These are phyloP conservation scores for Hassar affinis DNA, from an alignment of 2,113 vertebrate genomes.

Conservation along the genomic window DNA sequence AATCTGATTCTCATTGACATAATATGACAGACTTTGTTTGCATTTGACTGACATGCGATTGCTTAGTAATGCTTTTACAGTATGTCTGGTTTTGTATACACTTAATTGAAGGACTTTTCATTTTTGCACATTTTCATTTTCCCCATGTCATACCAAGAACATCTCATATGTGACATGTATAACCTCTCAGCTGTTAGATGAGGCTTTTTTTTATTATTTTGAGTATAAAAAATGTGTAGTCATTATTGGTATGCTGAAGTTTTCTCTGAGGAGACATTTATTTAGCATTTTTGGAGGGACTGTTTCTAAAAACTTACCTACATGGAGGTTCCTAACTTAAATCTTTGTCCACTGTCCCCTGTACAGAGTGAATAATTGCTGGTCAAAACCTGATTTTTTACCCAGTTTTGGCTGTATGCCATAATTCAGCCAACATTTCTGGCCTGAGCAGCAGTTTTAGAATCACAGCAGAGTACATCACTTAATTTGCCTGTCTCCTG, in stretches of 20 bases:
- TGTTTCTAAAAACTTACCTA: background rate
- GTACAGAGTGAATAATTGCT: background rate
- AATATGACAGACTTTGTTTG: background rate
- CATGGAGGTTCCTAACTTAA: background rate
- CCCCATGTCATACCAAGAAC: no score
- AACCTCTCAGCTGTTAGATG: no score
- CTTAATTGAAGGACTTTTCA: background rate
- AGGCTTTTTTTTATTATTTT: no score
- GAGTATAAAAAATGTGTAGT: background rate
- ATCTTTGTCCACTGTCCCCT: background rate
- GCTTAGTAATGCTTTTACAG: background rate
- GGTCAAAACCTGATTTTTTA: background rate
- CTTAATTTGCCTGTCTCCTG: constrained; percentile 41
- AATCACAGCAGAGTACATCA: background rate
- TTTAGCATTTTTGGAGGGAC: background rate
- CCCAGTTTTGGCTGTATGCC: background rate
- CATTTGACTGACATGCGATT: background rate
- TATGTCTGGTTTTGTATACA: background rate
- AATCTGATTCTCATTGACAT: background rate
- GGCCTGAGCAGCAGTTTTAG: constrained; percentile 17
- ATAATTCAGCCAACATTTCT: background rate
- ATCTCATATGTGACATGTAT: no score
- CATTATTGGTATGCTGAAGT: background rate
- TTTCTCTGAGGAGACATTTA: background rate
- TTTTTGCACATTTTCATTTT: background rate